Percentiles rank a stretch among this genome's conserved stretches.
Conservation (phyloP, 2,888 invertebrate species). For the Drosophila kokeensis region DNA sequence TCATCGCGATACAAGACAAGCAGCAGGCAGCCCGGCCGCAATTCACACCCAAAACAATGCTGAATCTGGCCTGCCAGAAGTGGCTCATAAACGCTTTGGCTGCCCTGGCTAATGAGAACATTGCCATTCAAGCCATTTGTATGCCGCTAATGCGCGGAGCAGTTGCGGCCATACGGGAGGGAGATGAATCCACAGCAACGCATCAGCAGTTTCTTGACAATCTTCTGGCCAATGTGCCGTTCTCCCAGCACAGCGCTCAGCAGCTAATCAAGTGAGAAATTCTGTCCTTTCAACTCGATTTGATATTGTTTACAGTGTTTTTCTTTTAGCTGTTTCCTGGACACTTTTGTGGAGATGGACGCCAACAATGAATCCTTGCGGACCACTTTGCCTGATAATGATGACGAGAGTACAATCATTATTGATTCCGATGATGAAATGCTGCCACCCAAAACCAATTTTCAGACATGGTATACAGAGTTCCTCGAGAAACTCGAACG, state of each 20-base stretch:
- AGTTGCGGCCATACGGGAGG: constrained; percentile 86
- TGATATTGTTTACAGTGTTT: constrained; percentile 3
- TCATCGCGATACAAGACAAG: constrained; percentile 90
- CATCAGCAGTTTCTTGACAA: constrained; percentile 87
- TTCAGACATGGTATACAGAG: constrained; percentile 86
- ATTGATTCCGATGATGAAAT: constrained; percentile 82
- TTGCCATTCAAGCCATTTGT: constrained; percentile 87
- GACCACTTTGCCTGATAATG: background rate
- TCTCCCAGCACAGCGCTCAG: constrained; percentile 87
- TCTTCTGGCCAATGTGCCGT: constrained; percentile 87
- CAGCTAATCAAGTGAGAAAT: constrained; percentile 87
- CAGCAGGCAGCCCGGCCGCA: constrained; percentile 86
- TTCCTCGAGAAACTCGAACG: constrained; percentile 88
- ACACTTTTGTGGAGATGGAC: constrained; percentile 77
- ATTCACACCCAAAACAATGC: constrained; percentile 86
- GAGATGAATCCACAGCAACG: constrained; percentile 85
- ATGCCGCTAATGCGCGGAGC: constrained; percentile 86
- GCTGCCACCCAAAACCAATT: constrained; percentile 56
- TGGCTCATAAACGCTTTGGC: constrained; percentile 86
- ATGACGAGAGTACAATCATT: constrained; percentile 82
- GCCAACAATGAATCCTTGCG: background rate
- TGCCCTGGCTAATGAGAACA: constrained; percentile 86
- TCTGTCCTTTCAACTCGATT: background rate
- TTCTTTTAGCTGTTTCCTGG: constrained; percentile 86
- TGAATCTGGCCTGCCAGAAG: constrained; percentile 85